Conservation (phyloP, 2,888 invertebrate species). For the Ptilodon capucinus region DNA sequence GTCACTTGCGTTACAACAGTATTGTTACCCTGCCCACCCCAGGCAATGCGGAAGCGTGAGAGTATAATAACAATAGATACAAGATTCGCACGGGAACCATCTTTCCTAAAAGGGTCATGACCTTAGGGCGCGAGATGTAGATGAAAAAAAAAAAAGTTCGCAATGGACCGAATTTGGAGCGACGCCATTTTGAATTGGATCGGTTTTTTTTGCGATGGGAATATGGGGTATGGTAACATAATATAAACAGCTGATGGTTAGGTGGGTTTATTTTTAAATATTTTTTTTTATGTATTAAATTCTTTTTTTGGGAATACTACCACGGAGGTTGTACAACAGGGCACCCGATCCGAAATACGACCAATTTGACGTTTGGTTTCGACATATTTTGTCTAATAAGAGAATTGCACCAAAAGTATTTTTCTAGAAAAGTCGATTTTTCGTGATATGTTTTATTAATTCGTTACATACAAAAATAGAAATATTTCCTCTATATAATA, state of each 20-base stretch:
- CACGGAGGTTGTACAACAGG: too few species aligned
- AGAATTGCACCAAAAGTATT: too few species aligned
- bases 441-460: too few species aligned
- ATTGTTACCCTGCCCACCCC: not conserved
- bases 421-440: too few species aligned
- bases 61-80: not conserved
- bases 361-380: too few species aligned
- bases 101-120: not conserved
- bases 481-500: too few species aligned
- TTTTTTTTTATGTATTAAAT: too few species aligned
- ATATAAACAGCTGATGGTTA: not conserved
- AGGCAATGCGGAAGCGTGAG: slow-evolving; percentile 1
- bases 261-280: not conserved
- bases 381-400: too few species aligned
- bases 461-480: too few species aligned
- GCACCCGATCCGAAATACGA: too few species aligned
- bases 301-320: not conserved
- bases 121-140: not conserved
- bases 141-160: too few species aligned
- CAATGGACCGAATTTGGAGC: not conserved
- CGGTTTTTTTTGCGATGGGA: not conserved
- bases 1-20: not conserved
- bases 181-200: not conserved
- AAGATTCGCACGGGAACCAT: not conserved
- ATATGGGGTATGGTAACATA: not conserved